Base-by-base conservation (phyloP, 2,113 vertebrate species). In the Lipophrys pholis region DNA sequence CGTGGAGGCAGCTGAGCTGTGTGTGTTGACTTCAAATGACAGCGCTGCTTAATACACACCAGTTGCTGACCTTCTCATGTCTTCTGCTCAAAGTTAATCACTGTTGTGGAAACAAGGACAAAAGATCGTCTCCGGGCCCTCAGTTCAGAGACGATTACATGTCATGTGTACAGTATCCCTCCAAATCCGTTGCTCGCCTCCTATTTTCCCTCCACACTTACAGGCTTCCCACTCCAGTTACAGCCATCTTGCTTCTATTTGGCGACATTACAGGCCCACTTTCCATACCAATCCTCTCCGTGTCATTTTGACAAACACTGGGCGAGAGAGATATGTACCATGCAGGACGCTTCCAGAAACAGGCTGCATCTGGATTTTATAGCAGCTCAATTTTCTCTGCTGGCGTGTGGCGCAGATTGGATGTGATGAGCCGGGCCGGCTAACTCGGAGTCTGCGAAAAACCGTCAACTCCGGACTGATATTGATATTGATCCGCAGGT, bases 241-340 rank as follows among this genome's bases (percentile, higher is more conserved):
- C 72, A 74, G 64, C 67, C 88, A 85, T 84, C 88, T 80, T 85
- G 78, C 67, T 78, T 78, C 84, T 82, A 81, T 89, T 84, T 83
- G 76, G 61, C 53, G 21, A 61, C 21, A 42, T 40, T 45, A 35
- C 59, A 64, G 62, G 46, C 36, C 66, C 76, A 72, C 71, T 87
- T 82, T 85, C 48, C 81, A 78, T 78, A 70, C 62, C 71, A 80
- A 64, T 65, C 53, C 76, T 57, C 67, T 80, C 71, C 59, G 9
- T 77, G 74, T 83, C 80, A 81, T 62, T 89, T 71, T 78, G 76
- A 81, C 60, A 10, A 80, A 69, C 69, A 54, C 74, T 8, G 59
- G 7, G 50, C 10, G 63, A 56, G 59, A 66, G 68, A 5, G 8
- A 30, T 2, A 30, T 30, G 12, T 8, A n/a, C 57, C 51, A 8